Conservation (phyloP, 2,888 invertebrate species). For the Ormyrus labotus region DNA sequence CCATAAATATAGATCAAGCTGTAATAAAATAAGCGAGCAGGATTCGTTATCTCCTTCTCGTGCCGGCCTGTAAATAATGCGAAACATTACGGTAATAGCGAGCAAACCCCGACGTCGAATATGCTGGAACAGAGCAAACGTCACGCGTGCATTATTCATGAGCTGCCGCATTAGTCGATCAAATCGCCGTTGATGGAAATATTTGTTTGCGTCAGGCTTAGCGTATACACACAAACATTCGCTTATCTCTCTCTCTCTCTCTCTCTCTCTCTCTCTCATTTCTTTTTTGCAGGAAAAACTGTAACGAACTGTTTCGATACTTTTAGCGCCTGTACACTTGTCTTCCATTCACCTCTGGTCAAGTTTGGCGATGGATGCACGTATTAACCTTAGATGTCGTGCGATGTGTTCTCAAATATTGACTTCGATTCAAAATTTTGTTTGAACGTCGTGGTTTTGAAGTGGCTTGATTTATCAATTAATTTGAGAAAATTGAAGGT, state of each 20-base stretch:
- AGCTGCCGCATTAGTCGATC: constrained; percentile 42
- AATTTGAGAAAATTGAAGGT: too few relatives aligned
- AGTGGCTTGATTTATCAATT: too few relatives aligned
- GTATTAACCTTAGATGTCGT: too few relatives aligned
- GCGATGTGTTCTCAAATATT: too few relatives aligned
- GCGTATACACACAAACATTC: neutral
- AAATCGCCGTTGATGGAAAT: constrained; percentile 39
- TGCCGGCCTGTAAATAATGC: constrained; percentile 5
- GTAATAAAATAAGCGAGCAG: neutral
- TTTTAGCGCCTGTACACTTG: too few relatives aligned
- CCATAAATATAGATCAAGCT: too few relatives aligned
- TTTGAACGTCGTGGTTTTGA: too few relatives aligned
- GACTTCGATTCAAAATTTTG: too few relatives aligned
- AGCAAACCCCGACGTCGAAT: neutral
- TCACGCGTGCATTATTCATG: constrained; percentile 44
- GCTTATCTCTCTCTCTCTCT: neutral
- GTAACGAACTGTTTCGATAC: too few relatives aligned
- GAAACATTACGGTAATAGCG: constrained; percentile 16
- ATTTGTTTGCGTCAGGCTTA: constrained; percentile 37
- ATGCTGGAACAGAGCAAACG: constrained; percentile 30
- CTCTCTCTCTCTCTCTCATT: neutral
- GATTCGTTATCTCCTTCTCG: constrained; percentile 5
- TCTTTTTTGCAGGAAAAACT: neutral
- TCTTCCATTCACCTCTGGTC: too few relatives aligned
- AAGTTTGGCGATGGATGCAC: too few relatives aligned